phyloP scores from a whole-genome alignment of 2,113 vertebrate genomes.

The Hippoglossus stenolepis region DNA sequence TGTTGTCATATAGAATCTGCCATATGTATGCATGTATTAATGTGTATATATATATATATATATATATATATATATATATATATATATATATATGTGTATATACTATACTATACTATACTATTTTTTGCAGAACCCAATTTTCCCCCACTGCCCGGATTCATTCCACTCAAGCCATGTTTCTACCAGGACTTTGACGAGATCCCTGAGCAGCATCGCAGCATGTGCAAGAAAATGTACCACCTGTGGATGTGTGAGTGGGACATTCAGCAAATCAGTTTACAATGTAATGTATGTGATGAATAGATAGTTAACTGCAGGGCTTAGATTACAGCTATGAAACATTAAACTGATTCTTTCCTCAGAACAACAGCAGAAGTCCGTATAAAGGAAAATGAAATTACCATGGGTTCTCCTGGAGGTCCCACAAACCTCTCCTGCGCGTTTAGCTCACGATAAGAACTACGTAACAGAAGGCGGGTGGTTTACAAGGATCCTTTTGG shows the following conservation, averaged over 20 bases:
- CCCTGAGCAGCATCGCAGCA: constrained; percentile 92
- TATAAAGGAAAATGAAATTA: background rate
- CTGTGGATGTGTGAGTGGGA: constrained; percentile 96
- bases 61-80: too few relatives aligned
- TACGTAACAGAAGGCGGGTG: constrained; percentile 33
- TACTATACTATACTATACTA: background rate
- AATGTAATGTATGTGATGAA: too few relatives aligned
- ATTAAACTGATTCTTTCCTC: background rate
- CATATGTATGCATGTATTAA: too few relatives aligned
- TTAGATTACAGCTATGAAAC: background rate
- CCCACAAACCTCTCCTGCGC: constrained; percentile 27
- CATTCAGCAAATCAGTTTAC: background rate
- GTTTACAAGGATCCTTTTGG: constrained; percentile 44
- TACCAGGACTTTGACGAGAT: constrained; percentile 99
- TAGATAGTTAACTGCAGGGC: background rate
- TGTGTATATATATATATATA: too few relatives aligned
- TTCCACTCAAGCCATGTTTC: constrained; percentile 97
- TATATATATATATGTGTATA: too few relatives aligned
- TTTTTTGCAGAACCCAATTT: constrained; percentile 92
- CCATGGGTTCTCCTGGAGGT: constrained; percentile 9
- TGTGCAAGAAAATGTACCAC: constrained; percentile 97
- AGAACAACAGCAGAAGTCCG: background rate
- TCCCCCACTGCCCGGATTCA: constrained; percentile 93
- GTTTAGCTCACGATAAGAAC: constrained; percentile 27
- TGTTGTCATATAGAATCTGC: too few relatives aligned